Evolutionary conservation across 2,888 invertebrate species (phyloP).

Genomic region (Merodon equestris): DNA sequence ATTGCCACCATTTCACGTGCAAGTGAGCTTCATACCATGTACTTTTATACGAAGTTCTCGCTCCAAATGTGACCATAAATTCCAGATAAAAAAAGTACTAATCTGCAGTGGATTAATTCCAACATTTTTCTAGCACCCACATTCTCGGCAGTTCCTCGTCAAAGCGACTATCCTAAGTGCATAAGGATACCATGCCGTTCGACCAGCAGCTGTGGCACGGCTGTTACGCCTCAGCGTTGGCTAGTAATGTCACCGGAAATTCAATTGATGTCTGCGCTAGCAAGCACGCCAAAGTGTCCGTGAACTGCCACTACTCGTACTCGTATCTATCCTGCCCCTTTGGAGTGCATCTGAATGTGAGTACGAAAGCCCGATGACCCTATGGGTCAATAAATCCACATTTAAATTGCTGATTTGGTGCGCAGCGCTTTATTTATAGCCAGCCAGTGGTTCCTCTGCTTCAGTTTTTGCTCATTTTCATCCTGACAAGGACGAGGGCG

Average conservation of each 20-base stretch:
- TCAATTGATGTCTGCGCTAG: slow-evolving; percentile 57
- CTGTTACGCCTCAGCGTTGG: slow-evolving; percentile 46
- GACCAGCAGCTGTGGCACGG: slow-evolving; percentile 8
- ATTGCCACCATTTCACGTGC: slow-evolving; percentile 21
- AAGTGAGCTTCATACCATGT: too few species aligned
- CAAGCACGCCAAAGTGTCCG: neutral
- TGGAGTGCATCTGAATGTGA: neutral
- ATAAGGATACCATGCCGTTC: slow-evolving; percentile 1
- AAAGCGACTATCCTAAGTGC: neutral
- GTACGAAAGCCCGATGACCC: slow-evolving; percentile 51
- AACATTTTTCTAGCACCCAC: slow-evolving; percentile 40
- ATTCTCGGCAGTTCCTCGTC: neutral
- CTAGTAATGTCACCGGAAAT: slow-evolving; percentile 63
- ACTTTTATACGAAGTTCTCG: too few species aligned
- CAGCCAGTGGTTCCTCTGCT: slow-evolving; percentile 19
- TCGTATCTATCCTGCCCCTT: neutral
- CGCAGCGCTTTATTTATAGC: slow-evolving; percentile 58
- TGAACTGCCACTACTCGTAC: neutral
- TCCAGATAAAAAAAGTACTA: neutral
- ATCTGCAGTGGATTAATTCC: neutral
- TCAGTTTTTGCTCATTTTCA: slow-evolving; percentile 20
- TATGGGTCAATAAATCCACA: slow-evolving; percentile 65
- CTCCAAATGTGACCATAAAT: too few species aligned
- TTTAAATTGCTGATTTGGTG: slow-evolving; percentile 68
- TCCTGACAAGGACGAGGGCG: neutral